These are phyloP conservation scores for Pelodytes ibericus DNA, from an alignment of 2,797 vertebrate species.

Conservation along the genomic window DNA sequence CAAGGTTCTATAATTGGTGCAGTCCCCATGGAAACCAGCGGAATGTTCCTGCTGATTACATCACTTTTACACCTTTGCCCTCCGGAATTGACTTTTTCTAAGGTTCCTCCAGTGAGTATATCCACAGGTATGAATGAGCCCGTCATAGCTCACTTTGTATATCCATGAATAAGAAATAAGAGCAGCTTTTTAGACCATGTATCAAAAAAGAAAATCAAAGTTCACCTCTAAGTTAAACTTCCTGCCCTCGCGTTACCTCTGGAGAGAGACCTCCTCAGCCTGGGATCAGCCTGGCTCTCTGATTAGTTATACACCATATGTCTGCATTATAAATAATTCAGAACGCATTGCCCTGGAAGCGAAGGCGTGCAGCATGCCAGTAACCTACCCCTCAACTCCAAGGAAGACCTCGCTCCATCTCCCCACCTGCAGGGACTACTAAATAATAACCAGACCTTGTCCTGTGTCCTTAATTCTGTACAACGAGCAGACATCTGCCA, in stretches of 20 bases:
- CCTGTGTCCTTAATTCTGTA: not conserved
- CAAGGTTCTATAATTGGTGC: too few relatives aligned
- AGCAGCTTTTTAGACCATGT: conserved; percentile 13
- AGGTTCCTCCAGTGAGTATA: too few relatives aligned
- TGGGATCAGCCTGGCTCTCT: not conserved
- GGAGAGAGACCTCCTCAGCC: conserved; percentile 23
- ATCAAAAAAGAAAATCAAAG: conserved; percentile 18
- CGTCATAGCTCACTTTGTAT: not conserved
- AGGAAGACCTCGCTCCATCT: conserved; percentile 34
- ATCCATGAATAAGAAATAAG: conserved; percentile 39
- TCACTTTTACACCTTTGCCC: too few relatives aligned
- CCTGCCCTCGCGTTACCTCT: conserved; percentile 39
- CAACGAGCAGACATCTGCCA: conserved; percentile 12
- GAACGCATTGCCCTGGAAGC: not conserved
- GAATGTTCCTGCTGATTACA: too few relatives aligned
- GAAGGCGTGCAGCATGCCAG: not conserved
- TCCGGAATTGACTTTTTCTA: too few relatives aligned
- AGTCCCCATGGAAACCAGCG: too few relatives aligned
- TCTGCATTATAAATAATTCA: conserved; percentile 50
- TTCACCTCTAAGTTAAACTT: conserved; percentile 53
- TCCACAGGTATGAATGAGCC: too few relatives aligned
- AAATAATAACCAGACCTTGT: conserved; percentile 20
- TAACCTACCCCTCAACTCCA: not conserved
- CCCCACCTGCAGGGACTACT: conserved; percentile 44
- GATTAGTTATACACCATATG: conserved; percentile 44